phyloP scores from a whole-genome alignment of 2,797 vertebrate species.

The Podarcis siculus region DNA sequence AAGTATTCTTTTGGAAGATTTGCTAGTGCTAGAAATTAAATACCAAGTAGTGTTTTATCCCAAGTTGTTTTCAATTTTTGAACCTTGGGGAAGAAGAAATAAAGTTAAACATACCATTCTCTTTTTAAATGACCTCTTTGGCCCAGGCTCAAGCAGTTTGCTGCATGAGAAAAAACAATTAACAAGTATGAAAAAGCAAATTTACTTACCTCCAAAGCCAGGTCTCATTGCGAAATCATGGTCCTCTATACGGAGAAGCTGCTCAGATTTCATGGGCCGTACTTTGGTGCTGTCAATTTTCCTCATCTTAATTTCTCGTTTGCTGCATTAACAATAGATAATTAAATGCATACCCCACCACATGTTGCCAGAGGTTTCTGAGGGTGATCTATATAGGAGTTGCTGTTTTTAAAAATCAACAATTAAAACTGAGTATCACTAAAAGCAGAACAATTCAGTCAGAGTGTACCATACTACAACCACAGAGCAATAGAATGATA shows the following conservation, averaged over 20 bases:
- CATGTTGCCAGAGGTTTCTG: background rate
- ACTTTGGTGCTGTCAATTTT: conserved; percentile 90
- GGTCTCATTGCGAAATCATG: conserved; percentile 93
- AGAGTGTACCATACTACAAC: background rate
- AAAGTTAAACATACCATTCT: background rate
- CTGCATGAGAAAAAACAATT: background rate
- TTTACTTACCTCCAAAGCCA: conserved; percentile 89
- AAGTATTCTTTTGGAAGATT: background rate
- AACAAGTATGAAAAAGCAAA: background rate
- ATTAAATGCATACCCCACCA: background rate
- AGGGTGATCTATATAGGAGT: background rate
- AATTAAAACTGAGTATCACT: background rate
- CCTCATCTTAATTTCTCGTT: conserved; percentile 79
- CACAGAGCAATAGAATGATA: background rate
- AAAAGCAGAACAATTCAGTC: background rate
- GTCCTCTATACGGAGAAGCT: conserved; percentile 90
- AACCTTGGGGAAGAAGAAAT: background rate
- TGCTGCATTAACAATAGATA: conserved; percentile 53
- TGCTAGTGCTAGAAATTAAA: background rate
- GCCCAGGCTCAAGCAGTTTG: background rate
- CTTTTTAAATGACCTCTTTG: background rate
- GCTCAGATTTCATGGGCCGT: conserved; percentile 85
- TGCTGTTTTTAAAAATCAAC: background rate
- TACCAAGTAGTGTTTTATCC: background rate
- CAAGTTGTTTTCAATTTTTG: conserved; percentile 10